Conservation (phyloP, 2,113 vertebrate genomes). For the Nymphicus hollandicus region DNA sequence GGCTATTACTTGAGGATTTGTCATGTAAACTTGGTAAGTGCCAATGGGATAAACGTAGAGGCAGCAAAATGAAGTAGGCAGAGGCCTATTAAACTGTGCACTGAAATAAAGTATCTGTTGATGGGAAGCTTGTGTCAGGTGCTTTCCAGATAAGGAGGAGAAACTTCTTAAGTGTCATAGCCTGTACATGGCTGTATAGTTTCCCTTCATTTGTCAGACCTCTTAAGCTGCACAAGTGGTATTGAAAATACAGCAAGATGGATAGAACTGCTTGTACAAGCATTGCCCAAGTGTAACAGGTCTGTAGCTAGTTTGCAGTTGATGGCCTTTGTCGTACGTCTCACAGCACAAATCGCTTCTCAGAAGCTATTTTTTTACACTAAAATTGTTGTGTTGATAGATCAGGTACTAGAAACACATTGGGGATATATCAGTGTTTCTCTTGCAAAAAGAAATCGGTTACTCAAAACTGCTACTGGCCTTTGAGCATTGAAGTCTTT, state of each 20-base stretch:
- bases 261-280: neutral
- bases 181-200: neutral
- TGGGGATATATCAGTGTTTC: neutral
- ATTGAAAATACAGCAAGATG: fast-evolving
- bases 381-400: neutral
- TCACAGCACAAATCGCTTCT: neutral
- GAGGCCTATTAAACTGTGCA: neutral
- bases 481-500: neutral
- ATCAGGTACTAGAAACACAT: neutral
- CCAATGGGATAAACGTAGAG: neutral
- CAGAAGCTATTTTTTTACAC: neutral
- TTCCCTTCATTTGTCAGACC: neutral
- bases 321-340: neutral
- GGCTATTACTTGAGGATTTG: neutral
- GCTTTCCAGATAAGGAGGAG: neutral
- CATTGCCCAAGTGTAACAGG: neutral
- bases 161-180: neutral
- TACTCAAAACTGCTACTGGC: neutral
- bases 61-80: neutral
- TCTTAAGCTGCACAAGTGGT: neutral
- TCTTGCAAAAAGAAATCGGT: neutral
- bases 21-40: neutral
- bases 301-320: neutral
- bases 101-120: neutral
- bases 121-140: neutral